A percentile compares a stretch with the other conserved stretches of the same genome.
phyloP scores from a whole-genome alignment of 1,140 invertebrate species.

The Muscidifurax raptorellus region DNA sequence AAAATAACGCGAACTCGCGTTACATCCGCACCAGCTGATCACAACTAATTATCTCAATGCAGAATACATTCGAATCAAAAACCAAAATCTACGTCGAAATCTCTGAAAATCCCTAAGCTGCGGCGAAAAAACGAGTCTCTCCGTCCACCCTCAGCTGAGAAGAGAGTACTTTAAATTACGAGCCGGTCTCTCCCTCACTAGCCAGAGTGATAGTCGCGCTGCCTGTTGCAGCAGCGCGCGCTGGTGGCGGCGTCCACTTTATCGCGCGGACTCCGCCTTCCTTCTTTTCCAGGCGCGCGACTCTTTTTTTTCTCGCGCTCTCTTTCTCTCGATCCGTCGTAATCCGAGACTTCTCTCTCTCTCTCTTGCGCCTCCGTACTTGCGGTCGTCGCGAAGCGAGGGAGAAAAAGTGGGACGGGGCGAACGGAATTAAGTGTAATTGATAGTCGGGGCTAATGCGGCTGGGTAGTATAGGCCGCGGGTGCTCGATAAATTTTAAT shows the following conservation, averaged over 20 bases:
- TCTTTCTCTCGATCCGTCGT: slow-evolving; percentile 7
- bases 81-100: not conserved
- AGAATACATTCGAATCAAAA: not conserved
- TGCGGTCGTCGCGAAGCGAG: not conserved
- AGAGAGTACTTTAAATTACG: slow-evolving; percentile 27
- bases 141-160: not conserved
- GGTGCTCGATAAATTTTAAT: slow-evolving; percentile 58
- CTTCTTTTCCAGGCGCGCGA: not conserved
- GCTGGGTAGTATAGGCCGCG: not conserved
- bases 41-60: not conserved
- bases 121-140: not conserved
- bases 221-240: slow-evolving; percentile 44
- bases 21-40: no score
- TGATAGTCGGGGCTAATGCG: slow-evolving; percentile 52
- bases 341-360: slow-evolving; percentile 3
- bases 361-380: slow-evolving; percentile 5
- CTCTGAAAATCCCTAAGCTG: not conserved
- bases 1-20: no score
- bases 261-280: slow-evolving; percentile 5
- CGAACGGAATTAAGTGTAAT: slow-evolving; percentile 56
- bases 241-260: slow-evolving; percentile 30
- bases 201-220: not conserved
- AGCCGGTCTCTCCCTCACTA: not conserved
- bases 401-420: not conserved
- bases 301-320: not conserved